Percentiles rank a stretch among this genome's conserved stretches.
Evolutionary conservation across 1,140 invertebrate species (phyloP).

Genomic region (Helicoverpa armigera): DNA sequence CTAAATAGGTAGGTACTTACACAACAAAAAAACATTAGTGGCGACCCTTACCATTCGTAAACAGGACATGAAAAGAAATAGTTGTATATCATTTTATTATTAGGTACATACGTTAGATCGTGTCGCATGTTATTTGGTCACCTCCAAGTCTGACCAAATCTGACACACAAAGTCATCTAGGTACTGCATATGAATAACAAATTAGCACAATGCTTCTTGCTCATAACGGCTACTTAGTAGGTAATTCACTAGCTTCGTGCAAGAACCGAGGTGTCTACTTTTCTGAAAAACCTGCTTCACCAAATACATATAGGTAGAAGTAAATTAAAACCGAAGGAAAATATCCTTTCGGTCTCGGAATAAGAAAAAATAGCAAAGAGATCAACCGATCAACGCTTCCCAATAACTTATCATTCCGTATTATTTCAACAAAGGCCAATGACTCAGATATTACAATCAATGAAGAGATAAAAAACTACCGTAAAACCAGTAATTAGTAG

Average conservation of each 20-base stretch:
- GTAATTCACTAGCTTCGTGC: too few species aligned
- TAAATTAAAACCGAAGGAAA: too few species aligned
- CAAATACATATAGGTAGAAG: too few species aligned
- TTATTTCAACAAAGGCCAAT: conserved; percentile 20
- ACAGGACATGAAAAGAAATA: conserved; percentile 35
- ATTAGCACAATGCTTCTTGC: too few species aligned
- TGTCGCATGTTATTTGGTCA: conserved; percentile 4
- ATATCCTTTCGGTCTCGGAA: too few species aligned
- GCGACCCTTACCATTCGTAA: not conserved
- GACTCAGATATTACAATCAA: conserved; percentile 10
- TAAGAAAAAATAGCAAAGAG: not conserved
- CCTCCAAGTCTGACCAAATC: not conserved
- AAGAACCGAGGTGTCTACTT: too few species aligned
- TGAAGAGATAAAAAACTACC: conserved; percentile 26
- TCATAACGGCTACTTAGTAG: too few species aligned
- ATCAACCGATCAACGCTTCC: not conserved
- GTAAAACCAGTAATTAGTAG: conserved; percentile 25
- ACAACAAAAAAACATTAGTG: too few species aligned
- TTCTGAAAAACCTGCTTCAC: too few species aligned
- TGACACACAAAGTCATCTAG: not conserved
- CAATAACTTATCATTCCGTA: not conserved
- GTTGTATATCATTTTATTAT: conserved; percentile 15
- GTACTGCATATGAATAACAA: not conserved
- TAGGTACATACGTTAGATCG: not conserved
- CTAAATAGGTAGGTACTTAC: too few species aligned